phyloP scores from a whole-genome alignment of 1,140 invertebrate genomes.

The Stegodyphus mimosarum region DNA sequence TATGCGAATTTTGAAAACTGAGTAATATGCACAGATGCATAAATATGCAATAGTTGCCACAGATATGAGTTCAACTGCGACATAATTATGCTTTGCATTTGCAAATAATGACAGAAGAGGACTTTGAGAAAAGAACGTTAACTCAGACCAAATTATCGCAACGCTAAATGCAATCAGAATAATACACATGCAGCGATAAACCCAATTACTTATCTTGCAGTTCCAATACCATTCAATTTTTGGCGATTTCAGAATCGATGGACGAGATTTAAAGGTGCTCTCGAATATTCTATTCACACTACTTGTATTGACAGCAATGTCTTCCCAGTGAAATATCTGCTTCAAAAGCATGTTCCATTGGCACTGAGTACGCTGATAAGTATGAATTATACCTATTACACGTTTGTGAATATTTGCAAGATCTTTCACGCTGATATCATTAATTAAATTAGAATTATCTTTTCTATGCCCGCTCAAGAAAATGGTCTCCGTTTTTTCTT shows the following conservation, averaged over 20 bases:
- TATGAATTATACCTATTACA: conserved; percentile 87
- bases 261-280: conserved; percentile 76
- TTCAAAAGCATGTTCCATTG: conserved; percentile 90
- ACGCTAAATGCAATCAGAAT: background rate
- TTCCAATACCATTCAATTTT: background rate
- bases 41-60: conserved; percentile 91
- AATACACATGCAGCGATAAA: background rate
- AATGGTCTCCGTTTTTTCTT: conserved; percentile 64
- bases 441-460: conserved; percentile 65
- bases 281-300: conserved; percentile 82
- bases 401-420: conserved; percentile 76
- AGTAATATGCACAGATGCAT: conserved; percentile 98
- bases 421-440: conserved; percentile 82
- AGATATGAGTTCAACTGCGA: conserved; percentile 77
- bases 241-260: conserved; percentile 68
- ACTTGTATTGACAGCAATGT: conserved; percentile 83
- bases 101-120: background rate
- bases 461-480: conserved; percentile 60
- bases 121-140: background rate
- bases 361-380: conserved; percentile 89
- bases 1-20: conserved; percentile 93
- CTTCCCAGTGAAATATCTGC: conserved; percentile 80
- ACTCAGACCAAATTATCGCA: background rate
- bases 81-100: background rate
- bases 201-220: background rate